Conservation (phyloP, 2,113 vertebrate species). For the Mohoua ochrocephala region DNA sequence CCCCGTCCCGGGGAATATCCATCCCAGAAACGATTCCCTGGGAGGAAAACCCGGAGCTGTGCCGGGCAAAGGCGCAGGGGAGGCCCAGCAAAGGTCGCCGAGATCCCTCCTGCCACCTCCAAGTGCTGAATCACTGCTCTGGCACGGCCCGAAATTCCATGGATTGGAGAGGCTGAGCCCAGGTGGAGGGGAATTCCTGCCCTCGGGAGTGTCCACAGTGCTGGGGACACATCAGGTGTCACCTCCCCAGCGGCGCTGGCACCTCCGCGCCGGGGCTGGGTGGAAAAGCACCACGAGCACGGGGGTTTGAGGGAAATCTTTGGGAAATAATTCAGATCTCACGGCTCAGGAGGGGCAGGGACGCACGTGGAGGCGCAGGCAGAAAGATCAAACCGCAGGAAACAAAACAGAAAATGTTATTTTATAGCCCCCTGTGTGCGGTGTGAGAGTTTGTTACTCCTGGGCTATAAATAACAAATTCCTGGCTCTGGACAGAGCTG, state of each 20-base stretch:
- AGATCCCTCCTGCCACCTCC: background rate
- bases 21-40: background rate
- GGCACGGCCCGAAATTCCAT: rapidly evolving
- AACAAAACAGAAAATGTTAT: background rate
- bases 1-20: background rate
- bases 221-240: background rate
- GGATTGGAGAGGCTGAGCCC: background rate
- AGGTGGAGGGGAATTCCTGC: background rate
- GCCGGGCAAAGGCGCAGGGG: no score
- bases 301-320: background rate
- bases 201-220: background rate
- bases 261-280: background rate
- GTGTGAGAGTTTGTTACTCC: background rate
- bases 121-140: no score
- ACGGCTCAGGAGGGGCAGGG: background rate
- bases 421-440: background rate
- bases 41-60: background rate
- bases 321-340: background rate
- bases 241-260: background rate
- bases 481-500: background rate
- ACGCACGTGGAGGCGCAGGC: background rate
- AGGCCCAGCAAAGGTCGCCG: background rate
- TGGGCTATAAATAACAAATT: background rate
- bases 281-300: background rate
- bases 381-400: background rate